Evolutionary conservation across 2,797 vertebrate genomes (phyloP), one percentile per base, ranked within the genome.

Genomic region (Liasis olivaceus): DNA sequence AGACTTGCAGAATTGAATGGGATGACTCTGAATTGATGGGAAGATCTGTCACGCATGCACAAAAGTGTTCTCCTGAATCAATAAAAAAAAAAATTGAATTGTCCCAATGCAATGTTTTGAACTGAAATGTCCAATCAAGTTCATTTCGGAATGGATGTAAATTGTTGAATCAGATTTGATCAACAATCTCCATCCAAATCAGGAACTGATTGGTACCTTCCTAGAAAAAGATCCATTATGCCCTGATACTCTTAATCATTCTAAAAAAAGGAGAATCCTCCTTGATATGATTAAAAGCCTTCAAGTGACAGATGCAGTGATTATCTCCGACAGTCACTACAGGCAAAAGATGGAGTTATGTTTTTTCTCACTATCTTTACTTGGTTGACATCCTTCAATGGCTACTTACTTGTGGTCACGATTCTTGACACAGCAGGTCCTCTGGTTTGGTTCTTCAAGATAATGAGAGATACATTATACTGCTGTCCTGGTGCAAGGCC

Each of bases 401-500:
- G 20, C n/a, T 92, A 95, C 99, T 99, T 97, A 99, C 99, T 99
- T 96, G 99, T 99, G 92, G 99, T 97, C 60, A 99, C 97, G 64
- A 98, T 98, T 94, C 96, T 98, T 89, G 98, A 99, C 14, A 99
- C 96, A n/a, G 98, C 98, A 0, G 98, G 99, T 92, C 99, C 99
- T 26, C 98, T 98, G 69, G 98, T 99, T 56, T 98, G 99, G 97
- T 99, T 99, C 96, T 99, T 99, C 96, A 99, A 98, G 0, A 98
- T 98, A 91, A 99, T 98, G 94, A 99, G 98, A 62, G 99, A 99
- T 95, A 99, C 99, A 93, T 99, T 99, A 86, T 99, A 99, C 91
- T 99, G 98, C 54, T 99, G 98, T 88, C 99, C 99, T 1, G 99
- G 99, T 64, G 98, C 98, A 93, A 99, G 97, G 26, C 99, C 99